phyloP scores from a whole-genome alignment of 2,888 invertebrate species.

The Mellilla xanthometata region DNA sequence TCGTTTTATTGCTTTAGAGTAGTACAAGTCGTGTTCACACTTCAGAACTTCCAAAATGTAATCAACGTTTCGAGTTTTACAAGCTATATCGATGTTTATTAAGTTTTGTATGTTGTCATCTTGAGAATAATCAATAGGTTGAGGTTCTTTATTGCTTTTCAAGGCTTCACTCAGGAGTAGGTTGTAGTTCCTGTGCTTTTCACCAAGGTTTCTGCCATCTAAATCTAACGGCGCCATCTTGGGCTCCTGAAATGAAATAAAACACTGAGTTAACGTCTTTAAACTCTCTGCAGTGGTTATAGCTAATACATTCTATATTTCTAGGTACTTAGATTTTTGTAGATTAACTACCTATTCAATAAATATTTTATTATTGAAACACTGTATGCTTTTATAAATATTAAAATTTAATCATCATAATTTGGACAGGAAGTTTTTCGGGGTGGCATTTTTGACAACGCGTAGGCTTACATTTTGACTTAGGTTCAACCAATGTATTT shows the following conservation, averaged over 20 bases:
- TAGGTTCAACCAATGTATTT: too few relatives aligned
- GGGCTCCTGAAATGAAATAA: slow-evolving; percentile 5
- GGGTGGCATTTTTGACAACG: too few relatives aligned
- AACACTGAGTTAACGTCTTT: too few relatives aligned
- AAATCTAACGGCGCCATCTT: slow-evolving; percentile 47
- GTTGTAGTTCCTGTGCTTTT: slow-evolving; percentile 38
- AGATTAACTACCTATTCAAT: too few relatives aligned
- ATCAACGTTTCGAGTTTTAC: slow-evolving; percentile 39
- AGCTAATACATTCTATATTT: too few relatives aligned
- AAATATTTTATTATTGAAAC: too few relatives aligned
- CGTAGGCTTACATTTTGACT: too few relatives aligned
- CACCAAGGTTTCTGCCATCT: slow-evolving; percentile 43
- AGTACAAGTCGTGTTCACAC: slow-evolving; percentile 52
- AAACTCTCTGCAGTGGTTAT: too few relatives aligned
- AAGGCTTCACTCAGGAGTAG: slow-evolving; percentile 28
- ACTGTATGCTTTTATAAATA: too few relatives aligned
- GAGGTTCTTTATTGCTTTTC: slow-evolving; percentile 1
- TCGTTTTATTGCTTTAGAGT: slow-evolving; percentile 55
- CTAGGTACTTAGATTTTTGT: too few relatives aligned
- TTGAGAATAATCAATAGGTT: slow-evolving; percentile 13
- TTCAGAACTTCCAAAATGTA: slow-evolving; percentile 45
- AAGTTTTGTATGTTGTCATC: slow-evolving; percentile 41
- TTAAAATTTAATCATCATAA: too few relatives aligned
- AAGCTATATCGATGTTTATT: slow-evolving; percentile 51
- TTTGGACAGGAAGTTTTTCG: too few relatives aligned